Conservation (phyloP, 2,113 vertebrate genomes). For the Grus americana region DNA sequence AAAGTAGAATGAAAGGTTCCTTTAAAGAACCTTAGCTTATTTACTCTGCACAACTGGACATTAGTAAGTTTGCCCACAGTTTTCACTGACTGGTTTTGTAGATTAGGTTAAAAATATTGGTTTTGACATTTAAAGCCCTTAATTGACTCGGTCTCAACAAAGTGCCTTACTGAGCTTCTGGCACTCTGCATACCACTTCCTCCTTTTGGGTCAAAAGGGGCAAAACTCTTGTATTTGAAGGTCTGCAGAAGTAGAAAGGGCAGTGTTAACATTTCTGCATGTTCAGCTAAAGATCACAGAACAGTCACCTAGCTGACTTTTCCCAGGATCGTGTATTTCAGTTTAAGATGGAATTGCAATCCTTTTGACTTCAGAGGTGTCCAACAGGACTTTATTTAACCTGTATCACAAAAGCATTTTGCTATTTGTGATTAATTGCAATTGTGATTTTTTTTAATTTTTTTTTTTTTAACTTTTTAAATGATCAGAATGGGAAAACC, state of each 20-base stretch:
- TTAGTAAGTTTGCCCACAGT: neutral
- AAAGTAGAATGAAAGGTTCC: neutral
- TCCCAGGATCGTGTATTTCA: neutral
- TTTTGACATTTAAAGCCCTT: constrained; percentile 51
- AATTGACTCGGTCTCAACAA: constrained; percentile 12
- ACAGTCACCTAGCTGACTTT: constrained; percentile 14
- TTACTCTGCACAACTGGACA: neutral
- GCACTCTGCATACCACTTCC: constrained; percentile 16
- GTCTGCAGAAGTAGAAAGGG: constrained; percentile 37
- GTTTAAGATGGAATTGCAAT: neutral
- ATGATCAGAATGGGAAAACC: neutral
- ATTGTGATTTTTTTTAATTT: neutral
- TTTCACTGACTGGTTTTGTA: constrained; percentile 7
- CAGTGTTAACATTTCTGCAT: constrained; percentile 44
- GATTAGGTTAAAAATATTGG: constrained; percentile 24
- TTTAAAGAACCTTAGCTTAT: constrained; percentile 2
- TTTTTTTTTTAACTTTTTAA: neutral
- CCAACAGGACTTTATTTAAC: neutral
- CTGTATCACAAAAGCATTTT: neutral
- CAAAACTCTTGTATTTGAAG: constrained; percentile 41
- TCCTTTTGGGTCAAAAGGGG: constrained; percentile 47
- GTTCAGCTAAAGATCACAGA: constrained; percentile 21
- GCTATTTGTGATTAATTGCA: neutral
- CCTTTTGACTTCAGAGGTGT: neutral
- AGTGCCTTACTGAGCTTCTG: constrained; percentile 19